Base-by-base conservation (phyloP, 2,113 vertebrate species). In the Nothocercus nigrocapillus region DNA sequence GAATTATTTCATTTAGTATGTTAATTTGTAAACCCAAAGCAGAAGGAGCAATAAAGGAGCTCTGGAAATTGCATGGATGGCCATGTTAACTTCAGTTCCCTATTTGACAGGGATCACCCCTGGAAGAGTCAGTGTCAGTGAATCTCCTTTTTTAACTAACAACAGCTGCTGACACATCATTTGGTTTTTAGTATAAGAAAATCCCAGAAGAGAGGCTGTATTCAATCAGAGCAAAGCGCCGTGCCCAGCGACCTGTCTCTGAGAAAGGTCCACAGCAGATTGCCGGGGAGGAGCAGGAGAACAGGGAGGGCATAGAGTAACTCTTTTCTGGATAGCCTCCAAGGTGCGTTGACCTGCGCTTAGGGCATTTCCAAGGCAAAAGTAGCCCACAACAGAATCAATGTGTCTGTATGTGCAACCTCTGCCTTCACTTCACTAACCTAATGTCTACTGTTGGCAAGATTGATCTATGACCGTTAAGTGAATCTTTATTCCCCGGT, bases 1-100 rank as follows among this genome's bases (percentile, higher is more conserved):
- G 27, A 14, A 84, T 90, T 36, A 78, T 87, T 82, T 67, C 67
- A 49, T 94, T 90, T 53, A 90, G 77, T 66, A 93, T 70, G 79
- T 95, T 90, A 90, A 92, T 85, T 59, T 32, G 17, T 58, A 84
- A 24, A 75, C 82, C 44, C 25, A 42, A 10, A 78, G 18, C 36
- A 69, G 17, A 77, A 73, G 25, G 6, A 88, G 67, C 44, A 51
- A 11, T 64, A 49, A 88, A 94, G 20, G 56, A 79, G 7, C 8
- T 58, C 18, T 67, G 74, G 70, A 15, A 80, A 81, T 36, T 54
- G 11, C 49, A 79, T 5, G 69, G 13, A 3, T 73, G 49, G 7
- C 42, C 47, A 9, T 66, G 17, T 32, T 34, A 75, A 11, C 10
- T 53, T 86, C 78, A 28, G 44, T 77, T 63, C 24, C 93, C 44